A percentile compares a stretch with the other conserved stretches of the same genome.
These are phyloP conservation scores for Dichetophora obliterata DNA, from an alignment of 2,888 invertebrate genomes.

Conservation along the genomic window DNA sequence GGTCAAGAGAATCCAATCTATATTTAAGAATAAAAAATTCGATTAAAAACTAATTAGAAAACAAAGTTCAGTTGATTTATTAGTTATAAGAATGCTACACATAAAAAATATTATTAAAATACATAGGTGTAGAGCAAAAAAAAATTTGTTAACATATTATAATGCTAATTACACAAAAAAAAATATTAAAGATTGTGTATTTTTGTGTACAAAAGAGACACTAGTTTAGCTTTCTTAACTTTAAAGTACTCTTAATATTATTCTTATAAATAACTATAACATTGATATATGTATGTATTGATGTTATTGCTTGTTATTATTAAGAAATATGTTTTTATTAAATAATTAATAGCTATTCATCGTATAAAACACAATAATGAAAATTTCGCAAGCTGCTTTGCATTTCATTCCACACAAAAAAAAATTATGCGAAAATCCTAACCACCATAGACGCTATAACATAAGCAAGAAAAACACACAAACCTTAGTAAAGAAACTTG, in stretches of 20 bases:
- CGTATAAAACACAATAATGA: background rate
- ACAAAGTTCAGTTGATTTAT: background rate
- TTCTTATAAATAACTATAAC: background rate
- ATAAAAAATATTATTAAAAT: background rate
- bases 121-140: background rate
- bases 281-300: background rate
- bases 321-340: background rate
- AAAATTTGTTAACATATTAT: conserved; percentile 8
- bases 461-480: background rate
- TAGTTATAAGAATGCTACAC: background rate
- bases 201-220: background rate
- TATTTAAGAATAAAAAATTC: conserved; percentile 77
- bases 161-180: background rate
- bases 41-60: background rate
- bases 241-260: conserved; percentile 6
- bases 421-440: background rate
- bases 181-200: conserved; percentile 13
- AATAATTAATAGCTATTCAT: conserved; percentile 9
- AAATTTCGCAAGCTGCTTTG: conserved; percentile 18
- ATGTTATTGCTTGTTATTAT: background rate
- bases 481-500: background rate
- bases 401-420: conserved; percentile 20
- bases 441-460: conserved; percentile 1
- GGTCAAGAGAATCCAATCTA: conserved; percentile 99
- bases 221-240: conserved; percentile 29